Percentiles rank a stretch among this genome's conserved stretches.
Evolutionary conservation across 2,888 invertebrate species (phyloP).

Genomic region (Frankliniella fusca): DNA sequence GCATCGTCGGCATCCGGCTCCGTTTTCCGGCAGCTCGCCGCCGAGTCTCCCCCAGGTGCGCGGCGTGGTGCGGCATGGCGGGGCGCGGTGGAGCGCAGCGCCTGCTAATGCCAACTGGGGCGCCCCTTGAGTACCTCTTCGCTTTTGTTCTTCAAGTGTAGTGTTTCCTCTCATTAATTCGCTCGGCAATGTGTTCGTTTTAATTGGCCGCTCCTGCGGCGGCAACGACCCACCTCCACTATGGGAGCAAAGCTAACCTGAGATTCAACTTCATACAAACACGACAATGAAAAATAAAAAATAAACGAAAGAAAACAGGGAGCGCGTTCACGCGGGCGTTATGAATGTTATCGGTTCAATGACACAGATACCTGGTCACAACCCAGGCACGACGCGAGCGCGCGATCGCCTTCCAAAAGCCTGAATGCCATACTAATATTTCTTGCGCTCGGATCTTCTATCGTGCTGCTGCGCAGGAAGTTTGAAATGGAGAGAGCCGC

Average conservation of each 20-base stretch:
- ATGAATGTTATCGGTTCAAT: too few species aligned
- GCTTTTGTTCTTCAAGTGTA: not conserved
- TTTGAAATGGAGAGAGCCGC: not conserved
- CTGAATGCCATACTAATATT: conserved; percentile 3
- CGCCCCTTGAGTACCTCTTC: not conserved
- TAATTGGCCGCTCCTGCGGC: conserved; percentile 1
- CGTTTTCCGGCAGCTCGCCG: not conserved
- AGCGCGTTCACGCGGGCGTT: too few species aligned
- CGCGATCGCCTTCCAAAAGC: too few species aligned
- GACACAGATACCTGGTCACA: too few species aligned
- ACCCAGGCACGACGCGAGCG: too few species aligned
- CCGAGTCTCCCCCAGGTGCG: not conserved
- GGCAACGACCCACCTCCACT: not conserved
- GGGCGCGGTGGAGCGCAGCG: not conserved
- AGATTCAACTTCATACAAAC: too few species aligned
- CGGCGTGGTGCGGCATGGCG: not conserved
- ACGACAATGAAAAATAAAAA: too few species aligned
- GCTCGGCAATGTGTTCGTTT: conserved; percentile 15
- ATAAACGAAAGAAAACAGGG: too few species aligned
- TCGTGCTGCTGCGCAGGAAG: not conserved
- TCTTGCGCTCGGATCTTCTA: not conserved
- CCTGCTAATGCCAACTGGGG: not conserved
- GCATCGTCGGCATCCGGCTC: not conserved
- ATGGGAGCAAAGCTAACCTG: too few species aligned
- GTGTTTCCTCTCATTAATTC: not conserved